phyloP scores from a whole-genome alignment of 2,113 vertebrate species.

The Lanius collurio region DNA sequence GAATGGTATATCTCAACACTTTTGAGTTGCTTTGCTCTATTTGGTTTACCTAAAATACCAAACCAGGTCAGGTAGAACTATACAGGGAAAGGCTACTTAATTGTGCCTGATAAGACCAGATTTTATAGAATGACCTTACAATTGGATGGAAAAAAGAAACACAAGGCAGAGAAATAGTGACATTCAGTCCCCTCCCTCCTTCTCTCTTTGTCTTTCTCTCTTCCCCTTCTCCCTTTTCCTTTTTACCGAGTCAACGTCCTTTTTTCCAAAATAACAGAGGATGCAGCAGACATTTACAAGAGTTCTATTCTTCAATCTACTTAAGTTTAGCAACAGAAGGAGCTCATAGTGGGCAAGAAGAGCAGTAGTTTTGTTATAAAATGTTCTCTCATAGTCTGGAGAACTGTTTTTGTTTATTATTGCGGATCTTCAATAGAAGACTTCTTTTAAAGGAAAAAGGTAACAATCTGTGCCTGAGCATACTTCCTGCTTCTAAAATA shows the following conservation, averaged over 20 bases:
- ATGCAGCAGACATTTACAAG: background rate
- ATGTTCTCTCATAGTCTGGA: background rate
- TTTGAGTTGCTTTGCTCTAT: background rate
- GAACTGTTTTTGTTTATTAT: background rate
- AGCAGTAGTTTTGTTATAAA: background rate
- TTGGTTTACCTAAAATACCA: background rate
- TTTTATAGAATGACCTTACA: background rate
- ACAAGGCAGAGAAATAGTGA: background rate
- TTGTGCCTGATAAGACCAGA: background rate
- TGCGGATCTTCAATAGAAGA: background rate
- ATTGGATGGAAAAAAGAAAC: background rate
- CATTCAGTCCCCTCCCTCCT: background rate
- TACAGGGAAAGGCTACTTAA: background rate
- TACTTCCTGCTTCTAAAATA: fast-evolving
- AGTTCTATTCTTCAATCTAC: background rate
- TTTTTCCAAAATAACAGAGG: background rate
- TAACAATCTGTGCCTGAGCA: background rate
- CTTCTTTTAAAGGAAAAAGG: background rate
- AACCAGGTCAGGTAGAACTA: background rate
- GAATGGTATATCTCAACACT: background rate
- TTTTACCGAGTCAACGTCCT: background rate
- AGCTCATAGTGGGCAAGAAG: background rate
- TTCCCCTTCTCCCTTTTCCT: background rate
- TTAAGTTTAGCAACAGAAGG: background rate
- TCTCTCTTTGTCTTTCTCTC: background rate